Percentiles rank a stretch among this genome's conserved stretches.
These are phyloP conservation scores for Drosophila rubida DNA, from an alignment of 2,888 invertebrate genomes.

Conservation along the genomic window DNA sequence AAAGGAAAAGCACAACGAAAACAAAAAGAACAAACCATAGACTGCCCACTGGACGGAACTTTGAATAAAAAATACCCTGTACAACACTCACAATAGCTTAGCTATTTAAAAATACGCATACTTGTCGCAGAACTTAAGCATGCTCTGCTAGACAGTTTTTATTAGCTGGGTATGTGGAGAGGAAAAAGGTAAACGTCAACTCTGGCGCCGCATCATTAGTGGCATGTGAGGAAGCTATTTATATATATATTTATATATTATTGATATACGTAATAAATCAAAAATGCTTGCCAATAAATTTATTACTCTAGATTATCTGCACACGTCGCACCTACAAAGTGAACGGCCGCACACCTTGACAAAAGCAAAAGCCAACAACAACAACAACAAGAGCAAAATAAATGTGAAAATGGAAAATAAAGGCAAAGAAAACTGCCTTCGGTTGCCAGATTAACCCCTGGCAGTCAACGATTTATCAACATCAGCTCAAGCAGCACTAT, in stretches of 20 bases:
- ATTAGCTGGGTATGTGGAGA: not conserved
- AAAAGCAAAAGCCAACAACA: slow-evolving; percentile 38
- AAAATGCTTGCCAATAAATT: slow-evolving; percentile 75
- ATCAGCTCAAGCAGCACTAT: slow-evolving; percentile 61
- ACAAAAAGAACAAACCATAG: slow-evolving; percentile 15
- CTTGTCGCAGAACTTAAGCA: not conserved
- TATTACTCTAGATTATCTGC: slow-evolving; percentile 75
- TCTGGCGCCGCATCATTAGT: slow-evolving; percentile 64
- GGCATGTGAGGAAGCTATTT: slow-evolving; percentile 65
- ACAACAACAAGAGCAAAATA: not conserved
- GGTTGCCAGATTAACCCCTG: slow-evolving; percentile 49
- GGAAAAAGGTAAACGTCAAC: slow-evolving; percentile 51
- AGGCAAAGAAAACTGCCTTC: slow-evolving; percentile 43
- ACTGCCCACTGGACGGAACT: not conserved
- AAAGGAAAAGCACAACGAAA: slow-evolving; percentile 22
- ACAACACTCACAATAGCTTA: not conserved
- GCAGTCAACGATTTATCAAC: slow-evolving; percentile 70
- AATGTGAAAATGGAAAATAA: slow-evolving; percentile 1
- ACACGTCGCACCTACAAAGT: slow-evolving; percentile 24
- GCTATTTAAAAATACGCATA: not conserved
- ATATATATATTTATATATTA: slow-evolving; percentile 56
- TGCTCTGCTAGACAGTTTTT: not conserved
- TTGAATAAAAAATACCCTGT: slow-evolving; percentile 5
- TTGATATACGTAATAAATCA: slow-evolving; percentile 76
- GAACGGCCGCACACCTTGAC: slow-evolving; percentile 56